phyloP scores from a whole-genome alignment of 2,113 vertebrate genomes.

The Cygnus atratus region DNA sequence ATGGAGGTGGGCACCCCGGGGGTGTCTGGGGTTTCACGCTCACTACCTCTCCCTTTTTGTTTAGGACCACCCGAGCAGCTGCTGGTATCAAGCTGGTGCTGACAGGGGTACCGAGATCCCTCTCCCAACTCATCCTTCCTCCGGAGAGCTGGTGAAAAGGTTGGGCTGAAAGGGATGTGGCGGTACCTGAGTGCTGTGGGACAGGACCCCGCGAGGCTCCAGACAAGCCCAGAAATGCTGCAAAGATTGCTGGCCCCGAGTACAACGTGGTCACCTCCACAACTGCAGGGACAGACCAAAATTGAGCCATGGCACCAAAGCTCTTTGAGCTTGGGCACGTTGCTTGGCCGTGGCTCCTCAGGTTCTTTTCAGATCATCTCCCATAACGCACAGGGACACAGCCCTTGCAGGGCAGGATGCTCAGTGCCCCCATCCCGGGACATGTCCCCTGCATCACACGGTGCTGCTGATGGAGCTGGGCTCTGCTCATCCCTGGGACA shows the following conservation, averaged over 20 bases:
- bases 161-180: background rate
- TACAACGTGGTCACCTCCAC: rapidly evolving
- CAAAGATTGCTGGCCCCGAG: rapidly evolving
- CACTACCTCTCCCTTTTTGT: background rate
- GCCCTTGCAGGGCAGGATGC: background rate
- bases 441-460: background rate
- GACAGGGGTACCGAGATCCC: background rate
- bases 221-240: background rate
- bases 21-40: background rate
- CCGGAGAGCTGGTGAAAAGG: background rate
- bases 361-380: background rate
- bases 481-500: background rate
- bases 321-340: rapidly evolving
- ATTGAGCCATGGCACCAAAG: background rate
- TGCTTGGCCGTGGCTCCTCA: background rate
- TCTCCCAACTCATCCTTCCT: background rate
- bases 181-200: no score
- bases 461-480: background rate
- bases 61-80: background rate
- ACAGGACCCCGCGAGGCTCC: rapidly evolving
- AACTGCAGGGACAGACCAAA: background rate
- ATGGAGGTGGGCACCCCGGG: rapidly evolving
- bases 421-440: background rate
- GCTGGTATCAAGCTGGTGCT: background rate
- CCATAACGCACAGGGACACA: rapidly evolving